These are phyloP conservation scores for Panagrolaimus sp. DNA, from an alignment of 1,140 invertebrate genomes.

Conservation along the genomic window DNA sequence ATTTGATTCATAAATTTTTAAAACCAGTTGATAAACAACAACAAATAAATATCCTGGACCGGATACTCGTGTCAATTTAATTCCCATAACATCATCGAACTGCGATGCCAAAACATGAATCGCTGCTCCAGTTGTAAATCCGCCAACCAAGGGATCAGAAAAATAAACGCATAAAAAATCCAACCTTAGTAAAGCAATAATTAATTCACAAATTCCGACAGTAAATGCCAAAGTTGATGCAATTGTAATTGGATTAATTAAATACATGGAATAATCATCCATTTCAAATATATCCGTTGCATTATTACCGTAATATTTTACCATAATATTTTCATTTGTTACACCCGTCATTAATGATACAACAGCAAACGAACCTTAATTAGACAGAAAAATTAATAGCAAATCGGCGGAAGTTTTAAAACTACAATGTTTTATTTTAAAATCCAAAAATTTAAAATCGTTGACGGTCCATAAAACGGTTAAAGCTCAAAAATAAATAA, in stretches of 20 bases:
- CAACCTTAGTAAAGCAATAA: conserved; percentile 74
- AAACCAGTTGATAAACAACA: conserved; percentile 14
- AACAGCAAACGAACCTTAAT: conserved; percentile 9
- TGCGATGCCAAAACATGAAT: conserved; percentile 84
- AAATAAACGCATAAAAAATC: conserved; percentile 77
- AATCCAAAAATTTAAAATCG: no score
- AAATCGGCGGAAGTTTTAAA: no score
- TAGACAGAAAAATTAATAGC: no score
- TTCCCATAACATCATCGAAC: conserved; percentile 77
- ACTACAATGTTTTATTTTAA: no score
- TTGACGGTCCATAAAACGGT: no score
- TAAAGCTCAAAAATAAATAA: no score
- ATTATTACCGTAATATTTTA: not conserved
- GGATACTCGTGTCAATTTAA: conserved; percentile 58
- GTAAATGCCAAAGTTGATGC: not conserved
- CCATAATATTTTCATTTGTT: conserved; percentile 2
- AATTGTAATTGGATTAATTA: not conserved
- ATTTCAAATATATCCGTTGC: not conserved
- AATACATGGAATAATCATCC: not conserved
- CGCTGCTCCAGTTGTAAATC: conserved; percentile 83
- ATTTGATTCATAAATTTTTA: not conserved
- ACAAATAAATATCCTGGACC: conserved; percentile 20
- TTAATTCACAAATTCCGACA: conserved; percentile 56
- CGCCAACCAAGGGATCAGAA: conserved; percentile 80
- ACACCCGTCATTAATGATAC: conserved; percentile 5